Conservation (phyloP, 1,140 invertebrate species). For the Portunus trituberculatus region DNA sequence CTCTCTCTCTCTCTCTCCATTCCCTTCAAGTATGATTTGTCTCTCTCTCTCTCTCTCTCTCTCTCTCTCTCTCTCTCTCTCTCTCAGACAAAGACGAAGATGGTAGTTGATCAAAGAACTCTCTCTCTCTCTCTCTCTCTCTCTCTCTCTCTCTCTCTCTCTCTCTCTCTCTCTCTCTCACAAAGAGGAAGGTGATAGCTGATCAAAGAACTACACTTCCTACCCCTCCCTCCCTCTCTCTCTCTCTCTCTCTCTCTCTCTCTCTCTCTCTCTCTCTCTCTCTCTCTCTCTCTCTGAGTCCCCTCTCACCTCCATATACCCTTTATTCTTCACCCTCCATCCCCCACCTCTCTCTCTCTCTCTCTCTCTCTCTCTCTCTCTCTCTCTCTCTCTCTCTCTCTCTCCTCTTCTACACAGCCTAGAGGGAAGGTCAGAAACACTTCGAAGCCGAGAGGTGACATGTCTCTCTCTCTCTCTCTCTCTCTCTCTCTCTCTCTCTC, state of each 20-base stretch:
- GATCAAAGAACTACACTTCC: too few relatives aligned
- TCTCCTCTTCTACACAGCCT: not conserved
- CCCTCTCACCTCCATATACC: not conserved
- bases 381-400: not conserved
- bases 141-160: slow-evolving; percentile 37
- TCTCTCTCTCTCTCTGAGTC: not conserved
- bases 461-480: not conserved
- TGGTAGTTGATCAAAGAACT: too few relatives aligned
- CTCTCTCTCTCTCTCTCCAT: not conserved
- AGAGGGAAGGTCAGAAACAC: too few relatives aligned
- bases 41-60: slow-evolving; percentile 40
- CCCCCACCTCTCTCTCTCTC: not conserved
- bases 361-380: not conserved
- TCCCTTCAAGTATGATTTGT: not conserved
- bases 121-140: slow-evolving; percentile 26
- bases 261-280: slow-evolving; percentile 48
- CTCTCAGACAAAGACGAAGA: too few relatives aligned
- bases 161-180: not conserved
- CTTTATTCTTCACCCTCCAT: not conserved
- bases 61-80: slow-evolving; percentile 1
- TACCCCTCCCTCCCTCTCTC: not conserved
- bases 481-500: not conserved
- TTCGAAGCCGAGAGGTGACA: not conserved
- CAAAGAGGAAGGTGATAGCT: too few relatives aligned
- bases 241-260: slow-evolving; percentile 39